Evolutionary conservation across 2,113 vertebrate genomes (phyloP).

Genomic region (Aptenodytes patagonicus): DNA sequence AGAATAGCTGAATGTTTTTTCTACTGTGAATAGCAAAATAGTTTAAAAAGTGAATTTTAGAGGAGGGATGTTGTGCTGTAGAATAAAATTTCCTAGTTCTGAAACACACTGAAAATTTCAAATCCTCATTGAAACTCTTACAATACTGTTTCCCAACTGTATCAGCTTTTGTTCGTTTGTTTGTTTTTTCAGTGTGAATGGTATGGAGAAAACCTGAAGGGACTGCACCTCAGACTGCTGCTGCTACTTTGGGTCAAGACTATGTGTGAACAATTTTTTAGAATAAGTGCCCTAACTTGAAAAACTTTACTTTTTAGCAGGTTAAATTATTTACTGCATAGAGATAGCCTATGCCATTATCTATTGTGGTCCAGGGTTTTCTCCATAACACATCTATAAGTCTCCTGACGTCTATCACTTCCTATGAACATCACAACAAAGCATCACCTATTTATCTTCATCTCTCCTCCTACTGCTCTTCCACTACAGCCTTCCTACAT

Average conservation of each 20-base stretch:
- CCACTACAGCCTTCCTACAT: neutral
- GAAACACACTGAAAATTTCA: neutral
- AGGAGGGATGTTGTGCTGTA: neutral
- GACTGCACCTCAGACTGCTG: neutral
- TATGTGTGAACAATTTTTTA: neutral
- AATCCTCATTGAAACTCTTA: neutral
- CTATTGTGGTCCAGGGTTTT: neutral
- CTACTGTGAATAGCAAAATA: neutral
- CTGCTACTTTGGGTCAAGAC: neutral
- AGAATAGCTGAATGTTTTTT: neutral
- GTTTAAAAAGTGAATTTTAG: neutral
- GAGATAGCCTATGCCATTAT: neutral
- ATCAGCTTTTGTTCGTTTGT: neutral
- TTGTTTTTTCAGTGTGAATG: neutral
- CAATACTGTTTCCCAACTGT: neutral
- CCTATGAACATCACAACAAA: neutral
- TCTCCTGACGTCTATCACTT: neutral
- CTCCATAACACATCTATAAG: too few relatives aligned
- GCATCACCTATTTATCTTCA: neutral
- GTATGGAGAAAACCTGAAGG: neutral
- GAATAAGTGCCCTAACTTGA: neutral
- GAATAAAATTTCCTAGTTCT: neutral
- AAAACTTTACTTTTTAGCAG: neutral
- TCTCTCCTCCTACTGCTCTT: neutral
- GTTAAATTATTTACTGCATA: neutral